Percentiles rank a stretch among this genome's conserved stretches.
Evolutionary conservation across 1,140 invertebrate genomes (phyloP).

Genomic region (Plectrocnemia conspersa): DNA sequence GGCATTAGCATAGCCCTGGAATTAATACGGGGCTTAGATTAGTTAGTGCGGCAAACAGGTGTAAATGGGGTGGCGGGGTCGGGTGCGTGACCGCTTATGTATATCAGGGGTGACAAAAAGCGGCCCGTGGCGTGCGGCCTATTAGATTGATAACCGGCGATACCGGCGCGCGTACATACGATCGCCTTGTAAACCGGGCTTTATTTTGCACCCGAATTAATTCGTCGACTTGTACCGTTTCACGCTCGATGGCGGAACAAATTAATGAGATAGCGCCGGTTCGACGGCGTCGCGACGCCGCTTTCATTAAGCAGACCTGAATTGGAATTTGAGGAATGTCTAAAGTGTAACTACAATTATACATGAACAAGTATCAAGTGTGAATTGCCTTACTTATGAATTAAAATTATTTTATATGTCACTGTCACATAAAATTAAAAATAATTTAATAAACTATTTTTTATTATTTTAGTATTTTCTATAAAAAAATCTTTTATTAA

Average conservation of each 20-base stretch:
- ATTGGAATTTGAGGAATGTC: no score
- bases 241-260: conserved; percentile 25
- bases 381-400: no score
- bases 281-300: background rate
- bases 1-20: no score
- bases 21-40: no score
- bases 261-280: conserved; percentile 21
- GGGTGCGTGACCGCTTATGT: conserved; percentile 31
- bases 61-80: conserved; percentile 25
- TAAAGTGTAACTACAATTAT: no score
- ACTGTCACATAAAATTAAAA: no score
- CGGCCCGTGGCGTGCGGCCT: conserved; percentile 12
- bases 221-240: conserved; percentile 25
- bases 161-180: conserved; percentile 4
- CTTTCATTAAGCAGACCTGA: no score
- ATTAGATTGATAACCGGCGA: conserved; percentile 22
- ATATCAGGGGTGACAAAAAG: conserved; percentile 28
- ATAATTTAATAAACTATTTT: no score
- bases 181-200: conserved; percentile 2
- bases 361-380: no score
- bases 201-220: conserved; percentile 13
- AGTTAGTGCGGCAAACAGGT: conserved; percentile 24
- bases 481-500: no score
- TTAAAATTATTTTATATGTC: no score
- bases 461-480: no score